Conservation (phyloP, 2,888 invertebrate genomes). For the Balanococcus diminutus region DNA sequence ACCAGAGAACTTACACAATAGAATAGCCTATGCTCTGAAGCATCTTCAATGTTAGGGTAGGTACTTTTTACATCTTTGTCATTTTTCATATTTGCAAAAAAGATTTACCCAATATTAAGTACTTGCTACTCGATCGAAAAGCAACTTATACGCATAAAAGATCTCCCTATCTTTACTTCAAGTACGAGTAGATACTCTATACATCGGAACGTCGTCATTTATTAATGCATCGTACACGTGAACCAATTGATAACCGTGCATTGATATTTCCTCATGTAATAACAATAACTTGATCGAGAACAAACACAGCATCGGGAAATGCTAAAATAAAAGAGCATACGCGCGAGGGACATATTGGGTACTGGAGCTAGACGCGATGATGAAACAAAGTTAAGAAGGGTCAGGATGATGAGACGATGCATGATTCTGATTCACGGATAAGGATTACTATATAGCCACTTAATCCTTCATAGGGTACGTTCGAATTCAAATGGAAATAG, state of each 20-base stretch:
- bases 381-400: conserved; percentile 36
- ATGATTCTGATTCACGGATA: conserved; percentile 50
- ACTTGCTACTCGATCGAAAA: background rate
- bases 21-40: background rate
- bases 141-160: no score
- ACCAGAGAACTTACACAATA: no score
- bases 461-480: conserved; percentile 31
- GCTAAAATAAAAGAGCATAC: background rate
- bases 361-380: background rate
- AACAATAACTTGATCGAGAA: background rate
- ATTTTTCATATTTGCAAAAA: background rate
- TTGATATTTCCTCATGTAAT: conserved; percentile 4
- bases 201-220: background rate
- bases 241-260: conserved; percentile 12
- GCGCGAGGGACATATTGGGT: background rate
- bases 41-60: background rate
- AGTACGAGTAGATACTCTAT: no score
- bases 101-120: background rate
- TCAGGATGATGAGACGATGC: conserved; percentile 46
- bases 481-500: conserved; percentile 51
- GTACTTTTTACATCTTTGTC: background rate
- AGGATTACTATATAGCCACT: conserved; percentile 46
- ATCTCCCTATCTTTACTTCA: background rate
- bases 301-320: background rate
- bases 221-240: background rate